Evolutionary conservation across 1,140 invertebrate genomes (phyloP), one percentile per base, ranked within the genome.

Genomic region (Goniozus legneri): DNA sequence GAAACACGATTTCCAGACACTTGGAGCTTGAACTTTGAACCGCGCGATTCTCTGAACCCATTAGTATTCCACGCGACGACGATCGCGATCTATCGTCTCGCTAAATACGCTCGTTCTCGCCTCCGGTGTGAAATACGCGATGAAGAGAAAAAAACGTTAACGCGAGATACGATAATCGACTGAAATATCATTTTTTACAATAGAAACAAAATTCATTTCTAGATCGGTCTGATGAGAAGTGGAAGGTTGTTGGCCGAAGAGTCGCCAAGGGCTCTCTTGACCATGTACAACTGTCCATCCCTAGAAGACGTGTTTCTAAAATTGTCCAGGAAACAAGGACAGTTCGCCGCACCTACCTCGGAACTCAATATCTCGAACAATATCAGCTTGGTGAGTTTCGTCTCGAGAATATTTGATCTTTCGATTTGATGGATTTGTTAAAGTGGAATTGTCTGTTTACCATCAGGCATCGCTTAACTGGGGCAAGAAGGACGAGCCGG

Each of bases 221-320:
- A 94, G 91, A 95, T 96, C 64, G 94, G 94, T 51, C 76, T 98
- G 19, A 97, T 98, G 93, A 80, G 95, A 53, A 91, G 86, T 60
- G 94, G 95, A 10, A 81, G 89, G 33, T 77, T 97, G 27, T 72
- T 97, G 56, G 94, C 94, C 0, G 94, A 98, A 76, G 89, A 95
- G 66, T 89, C 91, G 2, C 95, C 95, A 1, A 84, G 88, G 24
- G 84, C 85, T 19, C 79, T 97, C 0, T 79, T 97, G 18, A 78
- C 84, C 4, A 85, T 88, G 76, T 93, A 94, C 71, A 83, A 83
- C 56, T 91, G 89, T 64, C 80, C 86, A 50, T 89, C 87, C 15
- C 73, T 97, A 6, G 94, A 97, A 75, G 92, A 95, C 55, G 92
- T 97, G 1, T 98, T 98, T 75, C 79, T 98, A 8, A 93, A 95